These are phyloP conservation scores for Papilio polytes DNA, from an alignment of 1,140 invertebrate genomes.

Conservation along the genomic window DNA sequence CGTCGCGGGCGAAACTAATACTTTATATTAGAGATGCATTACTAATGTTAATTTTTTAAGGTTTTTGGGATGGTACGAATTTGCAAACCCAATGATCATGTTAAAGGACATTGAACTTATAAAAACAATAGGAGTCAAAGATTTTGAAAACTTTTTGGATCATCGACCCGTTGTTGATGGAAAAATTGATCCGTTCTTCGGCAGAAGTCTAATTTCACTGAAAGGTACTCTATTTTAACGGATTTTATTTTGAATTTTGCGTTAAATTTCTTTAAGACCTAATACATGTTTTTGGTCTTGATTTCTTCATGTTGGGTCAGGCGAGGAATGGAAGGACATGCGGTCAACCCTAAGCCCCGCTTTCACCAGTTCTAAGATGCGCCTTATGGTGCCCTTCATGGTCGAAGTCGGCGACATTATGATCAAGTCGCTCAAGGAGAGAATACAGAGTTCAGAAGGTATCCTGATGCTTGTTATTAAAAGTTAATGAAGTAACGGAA, in stretches of 20 bases:
- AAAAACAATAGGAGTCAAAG: constrained; percentile 48
- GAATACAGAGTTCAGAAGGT: constrained; percentile 48
- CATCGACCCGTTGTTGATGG: constrained; percentile 42
- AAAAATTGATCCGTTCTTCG: constrained; percentile 44
- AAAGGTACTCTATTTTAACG: too few species aligned
- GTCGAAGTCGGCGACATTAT: constrained; percentile 54
- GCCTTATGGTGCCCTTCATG: constrained; percentile 59
- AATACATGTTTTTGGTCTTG: neutral
- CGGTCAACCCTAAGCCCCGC: constrained; percentile 44
- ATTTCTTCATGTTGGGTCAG: neutral
- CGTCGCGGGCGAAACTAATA: too few species aligned
- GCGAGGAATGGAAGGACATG: constrained; percentile 28
- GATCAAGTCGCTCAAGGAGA: constrained; percentile 47
- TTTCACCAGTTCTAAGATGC: constrained; percentile 84
- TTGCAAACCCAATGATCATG: constrained; percentile 41
- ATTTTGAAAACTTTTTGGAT: constrained; percentile 50
- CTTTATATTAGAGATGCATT: too few species aligned
- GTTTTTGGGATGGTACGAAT: constrained; percentile 45
- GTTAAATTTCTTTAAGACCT: too few species aligned
- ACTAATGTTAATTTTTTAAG: constrained; percentile 12
- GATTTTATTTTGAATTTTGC: too few species aligned
- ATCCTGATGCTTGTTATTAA: neutral
- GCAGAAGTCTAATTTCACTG: too few species aligned
- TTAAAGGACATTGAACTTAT: constrained; percentile 46
- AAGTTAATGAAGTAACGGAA: too few species aligned